A percentile compares a stretch with the other conserved stretches of the same genome.
phyloP scores from a whole-genome alignment of 2,888 invertebrate species.

The Acutogordius australiensis region DNA sequence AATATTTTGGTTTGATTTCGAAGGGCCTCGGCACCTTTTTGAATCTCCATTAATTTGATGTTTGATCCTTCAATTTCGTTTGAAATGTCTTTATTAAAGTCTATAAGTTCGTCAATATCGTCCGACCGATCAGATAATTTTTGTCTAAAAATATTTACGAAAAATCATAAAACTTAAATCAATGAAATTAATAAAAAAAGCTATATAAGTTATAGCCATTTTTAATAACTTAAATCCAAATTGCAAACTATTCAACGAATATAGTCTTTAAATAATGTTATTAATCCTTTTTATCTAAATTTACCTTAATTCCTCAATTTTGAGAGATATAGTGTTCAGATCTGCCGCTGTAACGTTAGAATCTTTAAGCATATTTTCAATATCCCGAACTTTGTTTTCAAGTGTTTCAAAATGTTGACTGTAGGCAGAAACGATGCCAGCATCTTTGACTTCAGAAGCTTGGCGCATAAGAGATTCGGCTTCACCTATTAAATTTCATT shows the following conservation, averaged over 20 bases:
- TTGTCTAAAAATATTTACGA: too few relatives aligned
- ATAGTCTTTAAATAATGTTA: too few relatives aligned
- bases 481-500: conserved; percentile 7
- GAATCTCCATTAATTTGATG: conserved; percentile 20
- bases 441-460: conserved; percentile 16
- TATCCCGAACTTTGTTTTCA: conserved; percentile 48
- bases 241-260: too few relatives aligned
- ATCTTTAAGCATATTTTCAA: conserved; percentile 64
- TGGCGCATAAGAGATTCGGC: neutral
- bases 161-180: too few relatives aligned
- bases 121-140: conserved; percentile 31
- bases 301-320: conserved; percentile 45
- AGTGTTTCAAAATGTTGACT: conserved; percentile 17
- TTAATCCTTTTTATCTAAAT: too few relatives aligned
- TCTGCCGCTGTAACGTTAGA: conserved; percentile 80
- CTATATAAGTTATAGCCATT: too few relatives aligned
- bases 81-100: neutral
- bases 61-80: conserved; percentile 18
- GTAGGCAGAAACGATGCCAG: neutral
- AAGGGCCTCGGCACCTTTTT: conserved; percentile 27
- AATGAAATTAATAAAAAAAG: too few relatives aligned
- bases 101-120: conserved; percentile 28
- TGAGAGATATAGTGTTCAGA: conserved; percentile 70
- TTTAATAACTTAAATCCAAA: too few relatives aligned
- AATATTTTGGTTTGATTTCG: conserved; percentile 41